These are phyloP conservation scores for Beroe forskalii DNA, from an alignment of 37 sponge, comb jelly and placozoan species.

Conservation along the genomic window DNA sequence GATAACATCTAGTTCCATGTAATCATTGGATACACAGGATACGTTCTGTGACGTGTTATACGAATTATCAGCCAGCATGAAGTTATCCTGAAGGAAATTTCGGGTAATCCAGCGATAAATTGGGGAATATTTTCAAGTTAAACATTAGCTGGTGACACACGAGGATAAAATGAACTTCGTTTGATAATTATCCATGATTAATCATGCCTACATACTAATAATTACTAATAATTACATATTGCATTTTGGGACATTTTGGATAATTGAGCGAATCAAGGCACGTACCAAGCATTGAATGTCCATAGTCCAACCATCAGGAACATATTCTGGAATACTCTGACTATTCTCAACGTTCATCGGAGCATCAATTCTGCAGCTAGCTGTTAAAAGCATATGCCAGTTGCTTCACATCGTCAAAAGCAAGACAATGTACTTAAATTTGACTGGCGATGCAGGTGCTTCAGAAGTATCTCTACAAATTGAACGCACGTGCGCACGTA, in stretches of 20 bases:
- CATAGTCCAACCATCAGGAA: background rate
- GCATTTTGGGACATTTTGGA: no score
- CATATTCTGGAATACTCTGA: constrained; percentile 4
- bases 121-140: no score
- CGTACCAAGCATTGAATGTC: constrained; percentile 39
- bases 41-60: background rate
- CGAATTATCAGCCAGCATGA: background rate
- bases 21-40: constrained; percentile 17
- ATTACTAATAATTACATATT: no score
- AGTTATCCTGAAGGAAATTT: constrained; percentile 33
- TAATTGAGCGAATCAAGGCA: no score
- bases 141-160: no score
- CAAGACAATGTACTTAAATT: background rate
- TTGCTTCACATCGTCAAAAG: background rate
- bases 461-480: no score
- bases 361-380: background rate
- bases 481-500: no score
- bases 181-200: no score
- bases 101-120: no score
- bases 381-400: background rate
- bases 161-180: no score
- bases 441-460: background rate
- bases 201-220: no score
- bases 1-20: background rate
- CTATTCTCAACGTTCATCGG: background rate